These are phyloP conservation scores for Tenebrosternarchus preto DNA, from an alignment of 2,113 vertebrate species.

Conservation along the genomic window DNA sequence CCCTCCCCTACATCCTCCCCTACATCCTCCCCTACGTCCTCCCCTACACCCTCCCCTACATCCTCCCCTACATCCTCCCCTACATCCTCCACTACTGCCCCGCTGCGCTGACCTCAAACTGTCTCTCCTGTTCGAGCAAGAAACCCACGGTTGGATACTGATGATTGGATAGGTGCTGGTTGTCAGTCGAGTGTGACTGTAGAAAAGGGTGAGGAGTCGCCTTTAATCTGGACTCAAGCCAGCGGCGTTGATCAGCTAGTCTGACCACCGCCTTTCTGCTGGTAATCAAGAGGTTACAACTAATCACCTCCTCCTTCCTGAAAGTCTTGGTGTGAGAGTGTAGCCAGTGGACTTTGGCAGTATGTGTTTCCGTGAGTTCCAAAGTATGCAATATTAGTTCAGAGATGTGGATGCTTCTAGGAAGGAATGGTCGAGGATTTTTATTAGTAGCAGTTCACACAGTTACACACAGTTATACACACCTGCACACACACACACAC, in stretches of 20 bases:
- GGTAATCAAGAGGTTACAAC: not conserved
- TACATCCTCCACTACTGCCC: too few relatives aligned
- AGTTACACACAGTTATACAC: too few relatives aligned
- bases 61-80: too few relatives aligned
- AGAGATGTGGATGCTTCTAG: slow-evolving; percentile 6
- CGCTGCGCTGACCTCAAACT: slow-evolving; percentile 22
- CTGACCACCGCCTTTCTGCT: slow-evolving; percentile 1
- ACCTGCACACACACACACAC: not conserved
- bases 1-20: too few relatives aligned
- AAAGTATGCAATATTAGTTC: not conserved
- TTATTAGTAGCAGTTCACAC: slow-evolving; percentile 5
- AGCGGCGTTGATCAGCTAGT: not conserved
- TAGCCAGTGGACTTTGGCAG: not conserved
- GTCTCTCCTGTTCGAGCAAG: slow-evolving; percentile 42
- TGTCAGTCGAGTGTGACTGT: slow-evolving; percentile 41
- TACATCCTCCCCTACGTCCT: too few relatives aligned
- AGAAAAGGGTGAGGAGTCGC: slow-evolving; percentile 33
- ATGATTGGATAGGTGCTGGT: slow-evolving; percentile 35
- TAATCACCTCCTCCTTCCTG: not conserved
- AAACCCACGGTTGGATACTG: slow-evolving; percentile 40
- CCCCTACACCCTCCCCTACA: too few relatives aligned
- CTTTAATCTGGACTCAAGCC: slow-evolving; percentile 33
- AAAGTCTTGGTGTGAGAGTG: not conserved
- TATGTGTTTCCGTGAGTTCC: not conserved
- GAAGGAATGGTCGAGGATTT: not conserved